Evolutionary conservation across 2,113 vertebrate genomes (phyloP).

Genomic region (Xerus inauris): DNA sequence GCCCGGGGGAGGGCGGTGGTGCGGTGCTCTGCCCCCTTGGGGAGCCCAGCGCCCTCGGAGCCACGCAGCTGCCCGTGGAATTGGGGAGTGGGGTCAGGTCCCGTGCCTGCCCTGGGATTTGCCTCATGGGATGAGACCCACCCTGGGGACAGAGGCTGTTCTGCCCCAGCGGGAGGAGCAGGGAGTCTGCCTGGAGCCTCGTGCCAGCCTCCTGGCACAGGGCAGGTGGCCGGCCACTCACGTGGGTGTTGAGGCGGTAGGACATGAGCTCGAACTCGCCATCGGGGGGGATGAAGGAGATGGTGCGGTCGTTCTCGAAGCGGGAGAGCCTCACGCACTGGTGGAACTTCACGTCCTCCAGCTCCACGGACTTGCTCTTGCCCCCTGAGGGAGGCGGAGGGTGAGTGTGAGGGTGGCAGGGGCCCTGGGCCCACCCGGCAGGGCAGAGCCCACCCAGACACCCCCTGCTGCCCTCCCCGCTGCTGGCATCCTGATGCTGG

Average conservation of each 20-base stretch:
- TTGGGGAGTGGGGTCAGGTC: too few relatives aligned
- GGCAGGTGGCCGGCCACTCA: constrained; percentile 61
- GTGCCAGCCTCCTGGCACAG: too few relatives aligned
- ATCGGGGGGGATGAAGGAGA: constrained; percentile 96
- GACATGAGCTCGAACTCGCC: constrained; percentile 98
- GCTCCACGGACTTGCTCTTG: constrained; percentile 93
- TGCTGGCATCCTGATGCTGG: too few relatives aligned
- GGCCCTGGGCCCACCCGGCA: accelerated
- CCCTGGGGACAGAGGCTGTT: too few relatives aligned
- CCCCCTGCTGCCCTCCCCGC: background rate
- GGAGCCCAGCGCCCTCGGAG: too few relatives aligned
- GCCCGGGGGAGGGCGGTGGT: too few relatives aligned
- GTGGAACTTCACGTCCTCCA: constrained; percentile 98
- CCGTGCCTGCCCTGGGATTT: too few relatives aligned
- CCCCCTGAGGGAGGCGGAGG: constrained; percentile 85
- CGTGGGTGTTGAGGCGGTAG: constrained; percentile 95
- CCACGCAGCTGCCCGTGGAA: too few relatives aligned
- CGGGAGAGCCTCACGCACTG: constrained; percentile 96
- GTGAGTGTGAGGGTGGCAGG: background rate
- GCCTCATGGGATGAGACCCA: too few relatives aligned
- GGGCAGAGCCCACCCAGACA: background rate
- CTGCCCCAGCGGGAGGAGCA: too few relatives aligned
- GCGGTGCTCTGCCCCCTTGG: too few relatives aligned
- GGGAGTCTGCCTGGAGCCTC: too few relatives aligned
- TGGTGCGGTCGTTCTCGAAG: constrained; percentile 95